Evolutionary conservation across 2,888 invertebrate species (phyloP).

Genomic region (Drosophila neonasuta): DNA sequence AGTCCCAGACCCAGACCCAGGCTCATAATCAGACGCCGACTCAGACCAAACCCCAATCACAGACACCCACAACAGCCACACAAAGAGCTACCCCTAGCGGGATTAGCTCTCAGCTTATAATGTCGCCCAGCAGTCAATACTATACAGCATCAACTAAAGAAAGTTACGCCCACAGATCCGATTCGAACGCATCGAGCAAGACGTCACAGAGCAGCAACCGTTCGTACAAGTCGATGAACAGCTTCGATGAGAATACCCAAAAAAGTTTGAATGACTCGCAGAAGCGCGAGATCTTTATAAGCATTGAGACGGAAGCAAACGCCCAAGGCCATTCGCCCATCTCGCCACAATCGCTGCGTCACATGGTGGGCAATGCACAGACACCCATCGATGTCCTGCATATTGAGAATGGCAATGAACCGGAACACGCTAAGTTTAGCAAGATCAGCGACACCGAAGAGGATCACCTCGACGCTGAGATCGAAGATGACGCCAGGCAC

Average conservation of each 20-base stretch:
- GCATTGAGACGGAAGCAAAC: slow-evolving; percentile 81
- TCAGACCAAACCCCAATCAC: neutral
- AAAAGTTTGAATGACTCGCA: slow-evolving; percentile 43
- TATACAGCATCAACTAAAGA: slow-evolving; percentile 51
- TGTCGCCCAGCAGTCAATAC: slow-evolving; percentile 25
- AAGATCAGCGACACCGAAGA: slow-evolving; percentile 80
- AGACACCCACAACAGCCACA: slow-evolving; percentile 40
- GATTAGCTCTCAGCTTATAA: slow-evolving; percentile 37
- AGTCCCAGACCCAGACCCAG: slow-evolving; percentile 26
- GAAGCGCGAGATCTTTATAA: slow-evolving; percentile 81
- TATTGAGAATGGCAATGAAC: slow-evolving; percentile 77
- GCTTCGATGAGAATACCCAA: slow-evolving; percentile 35
- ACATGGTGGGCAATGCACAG: slow-evolving; percentile 79
- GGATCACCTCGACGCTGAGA: slow-evolving; percentile 53
- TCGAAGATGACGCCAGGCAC: slow-evolving; percentile 39
- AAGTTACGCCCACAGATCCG: slow-evolving; percentile 61
- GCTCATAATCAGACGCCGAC: slow-evolving; percentile 29
- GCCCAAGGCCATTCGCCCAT: slow-evolving; percentile 75
- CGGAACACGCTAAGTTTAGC: slow-evolving; percentile 76
- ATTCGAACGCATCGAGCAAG: slow-evolving; percentile 46
- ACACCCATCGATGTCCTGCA: slow-evolving; percentile 78
- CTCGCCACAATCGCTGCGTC: slow-evolving; percentile 74
- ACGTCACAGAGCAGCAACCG: slow-evolving; percentile 20
- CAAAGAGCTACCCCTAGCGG: slow-evolving; percentile 25
- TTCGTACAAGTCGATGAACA: slow-evolving; percentile 36